phyloP scores from a whole-genome alignment of 2,888 invertebrate genomes.

The Tetragonula carbonaria region DNA sequence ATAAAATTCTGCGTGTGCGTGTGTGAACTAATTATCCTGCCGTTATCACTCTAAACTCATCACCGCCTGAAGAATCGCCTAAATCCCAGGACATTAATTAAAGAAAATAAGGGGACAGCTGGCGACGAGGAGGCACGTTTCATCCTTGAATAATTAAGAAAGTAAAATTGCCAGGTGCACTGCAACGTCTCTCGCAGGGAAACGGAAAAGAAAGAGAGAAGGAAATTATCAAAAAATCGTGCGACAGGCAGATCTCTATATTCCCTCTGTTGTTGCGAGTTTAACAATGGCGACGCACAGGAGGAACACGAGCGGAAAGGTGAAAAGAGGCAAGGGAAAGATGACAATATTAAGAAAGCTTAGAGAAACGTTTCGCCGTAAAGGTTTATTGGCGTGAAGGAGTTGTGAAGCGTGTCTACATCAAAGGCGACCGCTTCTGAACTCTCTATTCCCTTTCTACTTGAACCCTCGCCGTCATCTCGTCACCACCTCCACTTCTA shows the following conservation, averaged over 20 bases:
- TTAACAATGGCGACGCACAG: constrained; percentile 20
- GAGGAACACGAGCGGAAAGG: background rate
- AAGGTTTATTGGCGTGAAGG: constrained; percentile 83
- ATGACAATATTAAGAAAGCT: constrained; percentile 81
- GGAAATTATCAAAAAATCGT: background rate
- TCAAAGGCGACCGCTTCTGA: constrained; percentile 81
- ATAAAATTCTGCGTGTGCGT: too few species aligned
- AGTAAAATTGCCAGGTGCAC: background rate
- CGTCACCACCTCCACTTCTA: constrained; percentile 58
- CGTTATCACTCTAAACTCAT: too few species aligned
- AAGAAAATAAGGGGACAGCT: background rate
- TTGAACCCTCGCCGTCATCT: constrained; percentile 53
- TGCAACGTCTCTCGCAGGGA: too few species aligned
- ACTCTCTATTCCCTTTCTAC: constrained; percentile 68
- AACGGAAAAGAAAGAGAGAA: background rate
- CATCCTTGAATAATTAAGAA: background rate
- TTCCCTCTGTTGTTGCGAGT: constrained; percentile 11
- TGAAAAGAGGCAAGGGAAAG: constrained; percentile 69
- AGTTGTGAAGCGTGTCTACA: constrained; percentile 82
- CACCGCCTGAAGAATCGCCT: too few species aligned
- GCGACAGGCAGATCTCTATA: background rate
- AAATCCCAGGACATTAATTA: background rate
- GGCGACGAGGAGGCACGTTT: background rate
- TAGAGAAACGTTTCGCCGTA: constrained; percentile 80
- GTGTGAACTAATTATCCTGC: too few species aligned